Base-by-base conservation (phyloP, 2,888 invertebrate genomes). In the Conistra vaccinii region DNA sequence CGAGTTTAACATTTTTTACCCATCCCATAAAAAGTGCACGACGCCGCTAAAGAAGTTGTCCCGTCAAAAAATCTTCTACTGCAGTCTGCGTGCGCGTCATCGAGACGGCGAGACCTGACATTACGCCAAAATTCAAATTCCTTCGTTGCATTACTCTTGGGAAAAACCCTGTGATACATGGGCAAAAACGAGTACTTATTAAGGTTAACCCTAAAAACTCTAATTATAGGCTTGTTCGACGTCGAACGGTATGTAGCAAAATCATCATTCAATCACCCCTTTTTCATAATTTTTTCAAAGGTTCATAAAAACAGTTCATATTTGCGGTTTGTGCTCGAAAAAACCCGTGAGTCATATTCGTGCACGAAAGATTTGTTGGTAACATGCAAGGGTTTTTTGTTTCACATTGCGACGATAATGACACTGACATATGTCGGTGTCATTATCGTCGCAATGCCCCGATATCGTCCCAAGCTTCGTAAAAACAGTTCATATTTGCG, bases 301-400 rank as follows among this genome's bases (percentile, higher is more conserved):
- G 23, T 68, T 39, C 29, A 29, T 51, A n/a, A 39, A 51, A 29
- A 51, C 23, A 53, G 23, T 53, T 17, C 12, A n/a, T 69, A 51
- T 70, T 53, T 70, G 35, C 51, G 26, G 12, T 0, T 29, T 39
- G 7, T 17, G 32, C 17, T 35, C 9, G 35, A n/a, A 17, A 53
- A 70, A 70, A 29, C 29, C 51, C 39, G 12, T 68, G 26, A 39
- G 26, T 53, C 26, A 70, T 39, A 63, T 39, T 70, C 23, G 17
- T 17, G 26, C 39, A 39, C 39, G 29, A 51, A 69, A 29, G 7
- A 17, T 29, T 35, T 26, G 20, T 29, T 42, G 1, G 17, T 29
- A n/a, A 53, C 53, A 53, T n/a, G 70, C 29, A 35, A 53, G 29
- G 29, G 12, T 42, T 71, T 35, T 35, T 51, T 42, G 17, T 68